Percentiles rank a stretch among this genome's conserved stretches.
Conservation (phyloP, 2,113 vertebrate genomes). For the Atherinomorus stipes region DNA sequence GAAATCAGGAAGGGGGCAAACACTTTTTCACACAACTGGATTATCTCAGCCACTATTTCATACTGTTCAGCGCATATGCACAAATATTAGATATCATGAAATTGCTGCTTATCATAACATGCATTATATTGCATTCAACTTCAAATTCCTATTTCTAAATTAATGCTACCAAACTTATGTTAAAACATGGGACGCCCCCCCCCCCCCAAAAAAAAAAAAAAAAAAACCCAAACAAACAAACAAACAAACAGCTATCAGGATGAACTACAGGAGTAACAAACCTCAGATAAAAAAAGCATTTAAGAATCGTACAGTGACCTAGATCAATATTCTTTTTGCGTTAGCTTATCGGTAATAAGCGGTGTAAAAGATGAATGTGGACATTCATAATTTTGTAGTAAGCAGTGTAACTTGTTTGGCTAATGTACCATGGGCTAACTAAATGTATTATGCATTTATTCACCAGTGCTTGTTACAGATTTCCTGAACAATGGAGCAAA, state of each 20-base stretch:
- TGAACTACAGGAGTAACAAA: conserved; percentile 7
- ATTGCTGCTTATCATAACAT: conserved; percentile 8
- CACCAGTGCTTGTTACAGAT: conserved; percentile 64
- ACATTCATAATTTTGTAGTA: conserved; percentile 65
- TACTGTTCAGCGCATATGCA: conserved; percentile 15
- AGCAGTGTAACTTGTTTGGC: conserved; percentile 60
- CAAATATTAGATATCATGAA: conserved; percentile 31
- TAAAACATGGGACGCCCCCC: conserved; percentile 6
- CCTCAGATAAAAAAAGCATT: conserved; percentile 21
- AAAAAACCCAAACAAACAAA: too few relatives aligned
- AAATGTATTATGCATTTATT: conserved; percentile 74
- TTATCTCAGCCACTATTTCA: conserved; percentile 15
- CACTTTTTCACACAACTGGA: too few relatives aligned
- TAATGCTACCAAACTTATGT: conserved; percentile 25
- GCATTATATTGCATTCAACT: conserved; percentile 30
- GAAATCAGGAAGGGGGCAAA: too few relatives aligned
- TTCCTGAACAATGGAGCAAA: conserved; percentile 81
- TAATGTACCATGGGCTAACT: conserved; percentile 69
- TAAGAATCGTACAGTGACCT: too few relatives aligned
- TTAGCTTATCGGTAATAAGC: conserved; percentile 54
- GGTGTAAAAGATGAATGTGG: conserved; percentile 59
- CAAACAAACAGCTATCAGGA: conserved; percentile 12
- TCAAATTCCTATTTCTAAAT: conserved; percentile 16
- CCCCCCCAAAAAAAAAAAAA: conserved; percentile 1
- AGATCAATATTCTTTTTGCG: conserved; percentile 61